phyloP scores from a whole-genome alignment of 2,888 invertebrate genomes.

The Cantharis flavilabris region DNA sequence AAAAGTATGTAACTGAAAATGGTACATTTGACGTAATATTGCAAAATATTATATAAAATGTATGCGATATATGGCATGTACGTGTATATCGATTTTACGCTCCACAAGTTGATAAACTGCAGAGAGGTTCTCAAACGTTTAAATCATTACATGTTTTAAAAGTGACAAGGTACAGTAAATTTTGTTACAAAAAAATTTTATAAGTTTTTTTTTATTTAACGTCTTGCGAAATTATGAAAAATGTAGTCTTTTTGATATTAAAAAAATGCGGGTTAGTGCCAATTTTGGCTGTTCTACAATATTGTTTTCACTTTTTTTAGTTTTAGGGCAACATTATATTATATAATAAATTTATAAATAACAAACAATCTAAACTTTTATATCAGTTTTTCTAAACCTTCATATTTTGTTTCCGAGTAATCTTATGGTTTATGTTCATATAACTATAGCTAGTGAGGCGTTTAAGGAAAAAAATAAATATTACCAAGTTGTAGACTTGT shows the following conservation, averaged over 20 bases:
- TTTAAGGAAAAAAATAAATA: not conserved
- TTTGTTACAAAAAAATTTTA: not conserved
- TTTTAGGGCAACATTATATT: not conserved
- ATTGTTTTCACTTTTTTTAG: not conserved
- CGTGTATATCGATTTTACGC: slow-evolving; percentile 39
- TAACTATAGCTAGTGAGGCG: not conserved
- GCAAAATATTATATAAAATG: slow-evolving; percentile 36
- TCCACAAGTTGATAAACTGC: slow-evolving; percentile 33
- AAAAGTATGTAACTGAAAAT: slow-evolving; percentile 29
- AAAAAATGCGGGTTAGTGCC: not conserved
- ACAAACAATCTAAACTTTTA: not conserved
- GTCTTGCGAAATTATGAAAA: not conserved
- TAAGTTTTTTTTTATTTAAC: not conserved
- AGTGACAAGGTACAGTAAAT: not conserved
- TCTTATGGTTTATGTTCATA: not conserved
- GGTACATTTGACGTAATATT: slow-evolving; percentile 37
- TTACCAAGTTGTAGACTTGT: not conserved
- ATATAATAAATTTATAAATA: not conserved
- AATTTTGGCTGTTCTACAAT: not conserved
- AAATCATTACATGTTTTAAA: not conserved
- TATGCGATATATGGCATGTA: slow-evolving; percentile 37
- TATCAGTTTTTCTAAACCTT: not conserved
- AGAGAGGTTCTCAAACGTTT: slow-evolving; percentile 17
- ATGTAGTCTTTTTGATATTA: not conserved
- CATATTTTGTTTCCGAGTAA: not conserved